A percentile compares a stretch with the other conserved stretches of the same genome.
Conservation (phyloP, 2,797 vertebrate species). For the Threskiornis aethiopicus region DNA sequence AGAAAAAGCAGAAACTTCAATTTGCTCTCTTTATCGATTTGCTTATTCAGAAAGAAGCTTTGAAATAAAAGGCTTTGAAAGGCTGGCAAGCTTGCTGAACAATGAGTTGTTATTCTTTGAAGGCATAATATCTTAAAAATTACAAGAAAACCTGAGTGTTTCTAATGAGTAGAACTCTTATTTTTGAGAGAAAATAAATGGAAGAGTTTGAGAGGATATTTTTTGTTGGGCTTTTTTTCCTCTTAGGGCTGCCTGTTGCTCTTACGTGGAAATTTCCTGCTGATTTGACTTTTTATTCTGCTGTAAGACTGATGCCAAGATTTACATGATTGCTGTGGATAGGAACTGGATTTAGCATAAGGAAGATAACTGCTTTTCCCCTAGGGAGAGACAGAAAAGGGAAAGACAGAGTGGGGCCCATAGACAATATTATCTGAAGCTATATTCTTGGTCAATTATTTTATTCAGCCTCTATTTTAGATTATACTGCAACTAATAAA, state of each 20-base stretch:
- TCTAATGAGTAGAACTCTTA: conserved; percentile 61
- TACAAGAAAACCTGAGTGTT: conserved; percentile 57
- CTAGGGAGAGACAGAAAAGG: conserved; percentile 68
- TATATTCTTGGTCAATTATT: conserved; percentile 65
- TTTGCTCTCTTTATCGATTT: conserved; percentile 43
- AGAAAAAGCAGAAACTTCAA: background rate
- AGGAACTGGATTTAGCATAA: conserved; percentile 69
- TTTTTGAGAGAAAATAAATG: conserved; percentile 68
- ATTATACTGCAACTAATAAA: conserved; percentile 68
- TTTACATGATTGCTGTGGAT: conserved; percentile 66
- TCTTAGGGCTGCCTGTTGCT: conserved; percentile 67
- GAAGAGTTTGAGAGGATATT: conserved; percentile 46
- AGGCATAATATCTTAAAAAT: conserved; percentile 63
- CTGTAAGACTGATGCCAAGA: conserved; percentile 55
- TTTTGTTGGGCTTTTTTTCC: background rate
- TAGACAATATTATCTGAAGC: conserved; percentile 64
- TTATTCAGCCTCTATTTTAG: conserved; percentile 65
- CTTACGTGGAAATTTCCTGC: conserved; percentile 56
- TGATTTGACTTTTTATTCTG: conserved; percentile 65
- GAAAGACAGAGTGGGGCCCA: conserved; percentile 34
- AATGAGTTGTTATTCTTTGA: conserved; percentile 49
- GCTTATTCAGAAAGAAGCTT: conserved; percentile 48
- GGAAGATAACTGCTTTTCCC: conserved; percentile 66
- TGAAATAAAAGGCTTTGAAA: conserved; percentile 60
- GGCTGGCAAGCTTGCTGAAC: conserved; percentile 39